Evolutionary conservation across 64 coral and sea anemone genomes (phyloP).

Genomic region (Anthopleura sola): DNA sequence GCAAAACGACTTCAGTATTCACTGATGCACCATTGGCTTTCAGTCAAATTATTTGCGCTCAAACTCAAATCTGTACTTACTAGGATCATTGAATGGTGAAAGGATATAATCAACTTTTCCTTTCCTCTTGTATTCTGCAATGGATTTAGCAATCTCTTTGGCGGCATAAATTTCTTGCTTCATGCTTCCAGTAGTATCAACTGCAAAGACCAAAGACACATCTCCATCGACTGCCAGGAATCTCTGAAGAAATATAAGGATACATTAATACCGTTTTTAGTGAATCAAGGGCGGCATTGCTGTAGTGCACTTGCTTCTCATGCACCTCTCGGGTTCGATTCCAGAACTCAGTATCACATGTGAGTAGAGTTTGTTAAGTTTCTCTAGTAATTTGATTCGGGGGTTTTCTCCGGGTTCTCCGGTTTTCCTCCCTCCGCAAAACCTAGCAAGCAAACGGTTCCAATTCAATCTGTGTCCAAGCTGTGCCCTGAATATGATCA

Average conservation of each 20-base stretch:
- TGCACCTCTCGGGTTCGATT: background rate
- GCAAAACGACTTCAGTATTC: too few species aligned
- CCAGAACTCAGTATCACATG: too few species aligned
- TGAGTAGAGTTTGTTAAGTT: too few species aligned
- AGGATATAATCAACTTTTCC: constrained; percentile 59
- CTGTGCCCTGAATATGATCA: too few species aligned
- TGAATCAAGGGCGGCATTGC: too few species aligned
- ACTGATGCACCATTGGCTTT: too few species aligned
- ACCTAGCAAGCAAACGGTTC: too few species aligned
- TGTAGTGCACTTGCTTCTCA: background rate
- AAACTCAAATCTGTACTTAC: background rate
- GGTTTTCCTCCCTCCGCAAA: too few species aligned
- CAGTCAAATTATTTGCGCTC: too few species aligned
- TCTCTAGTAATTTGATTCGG: too few species aligned
- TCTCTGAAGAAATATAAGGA: background rate
- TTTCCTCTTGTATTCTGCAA: constrained; percentile 31
- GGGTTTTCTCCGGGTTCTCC: too few species aligned
- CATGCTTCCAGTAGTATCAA: constrained; percentile 67
- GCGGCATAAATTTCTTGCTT: constrained; percentile 29
- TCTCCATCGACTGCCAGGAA: constrained; percentile 51
- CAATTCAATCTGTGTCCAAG: too few species aligned
- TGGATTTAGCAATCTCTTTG: constrained; percentile 13
- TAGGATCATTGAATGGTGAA: constrained; percentile 48
- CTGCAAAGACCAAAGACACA: constrained; percentile 41
- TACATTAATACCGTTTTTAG: background rate